These are phyloP conservation scores for Helogale parvula DNA, from an alignment of 2,113 vertebrate species.

Conservation along the genomic window DNA sequence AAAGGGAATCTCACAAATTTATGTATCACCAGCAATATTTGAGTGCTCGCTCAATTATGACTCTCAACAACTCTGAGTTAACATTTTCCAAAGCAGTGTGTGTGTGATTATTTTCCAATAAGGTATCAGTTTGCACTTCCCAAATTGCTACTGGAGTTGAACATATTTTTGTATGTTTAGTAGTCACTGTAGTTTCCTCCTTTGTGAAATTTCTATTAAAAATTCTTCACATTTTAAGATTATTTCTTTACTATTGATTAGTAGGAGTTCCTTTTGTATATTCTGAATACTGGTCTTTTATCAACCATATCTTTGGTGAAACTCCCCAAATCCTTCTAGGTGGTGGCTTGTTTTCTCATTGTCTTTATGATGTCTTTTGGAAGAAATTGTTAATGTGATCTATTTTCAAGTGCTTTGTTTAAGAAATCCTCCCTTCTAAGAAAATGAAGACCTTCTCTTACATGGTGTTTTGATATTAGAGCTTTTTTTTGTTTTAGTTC, in stretches of 20 bases:
- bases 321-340: background rate
- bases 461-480: background rate
- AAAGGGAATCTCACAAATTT: background rate
- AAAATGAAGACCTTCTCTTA: background rate
- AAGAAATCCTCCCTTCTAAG: background rate
- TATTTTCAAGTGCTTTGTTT: background rate
- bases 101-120: background rate
- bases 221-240: background rate
- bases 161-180: background rate
- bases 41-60: background rate
- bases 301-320: background rate
- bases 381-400: background rate
- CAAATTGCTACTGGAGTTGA: background rate
- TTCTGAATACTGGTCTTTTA: background rate
- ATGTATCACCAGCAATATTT: no score
- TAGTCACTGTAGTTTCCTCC: background rate
- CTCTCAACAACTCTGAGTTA: background rate
- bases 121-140: background rate
- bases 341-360: background rate
- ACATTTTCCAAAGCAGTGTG: background rate
- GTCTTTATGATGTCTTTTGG: background rate
- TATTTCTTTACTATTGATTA: background rate
- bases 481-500: background rate
- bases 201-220: background rate
- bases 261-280: background rate